phyloP scores from a whole-genome alignment of 64 coral and sea anemone genomes.

The Actinia tenebrosa region DNA sequence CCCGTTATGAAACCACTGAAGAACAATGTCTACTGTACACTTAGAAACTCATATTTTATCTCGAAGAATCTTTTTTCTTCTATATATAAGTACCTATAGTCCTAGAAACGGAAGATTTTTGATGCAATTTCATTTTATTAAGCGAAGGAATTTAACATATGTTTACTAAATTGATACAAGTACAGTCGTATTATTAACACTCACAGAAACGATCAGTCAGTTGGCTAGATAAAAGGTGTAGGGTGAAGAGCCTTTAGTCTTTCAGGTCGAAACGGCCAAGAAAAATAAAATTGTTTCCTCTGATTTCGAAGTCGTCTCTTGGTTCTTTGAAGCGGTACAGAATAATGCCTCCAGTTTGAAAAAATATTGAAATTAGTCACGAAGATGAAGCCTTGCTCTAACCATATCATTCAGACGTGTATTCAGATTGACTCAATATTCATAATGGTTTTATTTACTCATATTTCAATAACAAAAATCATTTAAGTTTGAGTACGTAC shows the following conservation, averaged over 20 bases:
- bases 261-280: background rate
- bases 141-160: background rate
- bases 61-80: too few relatives aligned
- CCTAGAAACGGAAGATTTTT: too few relatives aligned
- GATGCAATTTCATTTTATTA: too few relatives aligned
- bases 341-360: background rate
- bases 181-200: background rate
- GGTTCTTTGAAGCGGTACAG: background rate
- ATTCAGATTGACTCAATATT: background rate
- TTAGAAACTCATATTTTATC: background rate
- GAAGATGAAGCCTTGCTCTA: background rate
- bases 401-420: too few relatives aligned
- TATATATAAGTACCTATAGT: too few relatives aligned
- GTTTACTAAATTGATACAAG: background rate
- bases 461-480: too few relatives aligned
- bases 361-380: background rate
- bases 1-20: too few relatives aligned
- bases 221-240: background rate
- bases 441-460: too few relatives aligned
- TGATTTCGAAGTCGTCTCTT: background rate
- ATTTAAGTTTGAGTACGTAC: too few relatives aligned
- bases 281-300: background rate
- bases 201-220: background rate
- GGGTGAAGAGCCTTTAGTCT: background rate
- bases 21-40: background rate